phyloP scores from a whole-genome alignment of 2,888 invertebrate species.

The Apoda limacodes region DNA sequence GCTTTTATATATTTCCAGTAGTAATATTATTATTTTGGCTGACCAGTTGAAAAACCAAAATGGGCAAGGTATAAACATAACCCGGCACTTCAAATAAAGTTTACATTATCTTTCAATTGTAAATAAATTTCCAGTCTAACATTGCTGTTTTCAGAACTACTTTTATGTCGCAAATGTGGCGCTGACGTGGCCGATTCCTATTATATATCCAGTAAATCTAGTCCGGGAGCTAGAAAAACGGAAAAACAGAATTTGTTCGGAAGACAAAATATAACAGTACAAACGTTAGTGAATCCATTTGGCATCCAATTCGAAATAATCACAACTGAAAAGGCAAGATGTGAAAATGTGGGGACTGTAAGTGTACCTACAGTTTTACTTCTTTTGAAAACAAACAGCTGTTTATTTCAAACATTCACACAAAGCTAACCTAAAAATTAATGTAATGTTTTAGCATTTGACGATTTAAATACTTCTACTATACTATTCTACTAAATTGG shows the following conservation, averaged over 20 bases:
- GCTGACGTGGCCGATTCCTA: constrained; percentile 67
- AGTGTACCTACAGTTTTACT: no score
- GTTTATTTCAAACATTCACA: no score
- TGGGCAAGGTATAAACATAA: no score
- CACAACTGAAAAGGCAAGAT: constrained; percentile 63
- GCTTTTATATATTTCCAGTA: no score
- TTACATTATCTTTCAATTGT: no score
- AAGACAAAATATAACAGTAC: constrained; percentile 61
- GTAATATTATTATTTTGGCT: no score
- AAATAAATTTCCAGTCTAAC: no score
- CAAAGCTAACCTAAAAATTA: no score
- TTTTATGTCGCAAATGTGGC: constrained; percentile 71
- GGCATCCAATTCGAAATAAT: constrained; percentile 66
- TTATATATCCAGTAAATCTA: constrained; percentile 60
- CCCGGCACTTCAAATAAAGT: no score
- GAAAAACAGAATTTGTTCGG: constrained; percentile 67
- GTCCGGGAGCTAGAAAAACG: constrained; percentile 54
- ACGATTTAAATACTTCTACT: background rate
- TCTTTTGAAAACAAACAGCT: constrained; percentile 3
- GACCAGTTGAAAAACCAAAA: no score
- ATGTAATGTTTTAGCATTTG: no score
- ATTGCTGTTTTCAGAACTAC: constrained; percentile 56
- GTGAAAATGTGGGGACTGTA: constrained; percentile 64
- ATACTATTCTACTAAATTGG: background rate
- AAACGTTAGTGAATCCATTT: constrained; percentile 67